Percentiles rank a stretch among this genome's conserved stretches.
phyloP scores from a whole-genome alignment of 1,140 invertebrate species.

The Pomacea maculata region DNA sequence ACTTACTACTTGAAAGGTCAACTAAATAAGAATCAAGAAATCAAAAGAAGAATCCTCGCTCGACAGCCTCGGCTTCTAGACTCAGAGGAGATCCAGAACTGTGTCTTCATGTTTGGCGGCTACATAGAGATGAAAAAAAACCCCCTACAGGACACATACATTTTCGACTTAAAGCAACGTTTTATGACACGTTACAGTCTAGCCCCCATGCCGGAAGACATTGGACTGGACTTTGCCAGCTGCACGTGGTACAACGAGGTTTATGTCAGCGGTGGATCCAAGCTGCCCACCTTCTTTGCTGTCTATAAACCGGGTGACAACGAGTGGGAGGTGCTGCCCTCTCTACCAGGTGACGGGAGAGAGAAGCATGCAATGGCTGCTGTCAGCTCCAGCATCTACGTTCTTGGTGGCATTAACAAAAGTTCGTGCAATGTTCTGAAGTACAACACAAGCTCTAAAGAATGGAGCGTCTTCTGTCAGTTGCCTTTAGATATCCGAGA shows the following conservation, averaged over 20 bases:
- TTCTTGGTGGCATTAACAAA: conserved; percentile 24
- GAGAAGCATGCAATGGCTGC: conserved; percentile 9
- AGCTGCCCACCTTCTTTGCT: too few species aligned
- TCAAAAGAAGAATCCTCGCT: not conserved
- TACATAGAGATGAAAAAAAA: not conserved
- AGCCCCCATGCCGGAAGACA: not conserved
- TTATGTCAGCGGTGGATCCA: too few species aligned
- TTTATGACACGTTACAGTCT: not conserved
- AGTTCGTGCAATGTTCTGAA: not conserved
- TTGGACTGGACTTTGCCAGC: conserved; percentile 1
- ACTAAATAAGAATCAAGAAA: not conserved
- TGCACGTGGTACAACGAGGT: not conserved
- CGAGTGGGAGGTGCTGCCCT: conserved; percentile 9
- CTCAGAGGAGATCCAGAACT: not conserved
- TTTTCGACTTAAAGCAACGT: not conserved
- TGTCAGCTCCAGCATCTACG: not conserved
- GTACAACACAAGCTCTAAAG: not conserved
- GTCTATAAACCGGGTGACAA: too few species aligned
- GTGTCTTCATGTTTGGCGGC: not conserved
- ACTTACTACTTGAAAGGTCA: not conserved
- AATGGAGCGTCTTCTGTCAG: too few species aligned
- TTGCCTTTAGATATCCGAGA: not conserved
- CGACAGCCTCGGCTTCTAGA: not conserved
- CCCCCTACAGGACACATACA: not conserved
- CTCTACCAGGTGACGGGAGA: not conserved